Conservation (phyloP, 2,797 vertebrate species). For the Liasis olivaceus region DNA sequence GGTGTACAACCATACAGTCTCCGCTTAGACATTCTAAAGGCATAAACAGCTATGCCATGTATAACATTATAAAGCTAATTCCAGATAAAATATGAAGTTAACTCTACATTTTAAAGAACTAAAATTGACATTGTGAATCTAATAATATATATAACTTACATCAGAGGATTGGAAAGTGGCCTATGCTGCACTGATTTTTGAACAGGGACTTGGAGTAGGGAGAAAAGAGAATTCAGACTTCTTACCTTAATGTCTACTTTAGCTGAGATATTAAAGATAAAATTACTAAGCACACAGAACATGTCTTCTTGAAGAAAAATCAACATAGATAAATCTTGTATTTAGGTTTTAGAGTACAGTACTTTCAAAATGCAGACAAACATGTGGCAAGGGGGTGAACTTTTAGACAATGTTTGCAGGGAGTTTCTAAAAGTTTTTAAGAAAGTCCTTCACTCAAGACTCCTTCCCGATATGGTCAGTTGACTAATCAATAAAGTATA, state of each 20-base stretch:
- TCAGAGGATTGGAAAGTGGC: neutral
- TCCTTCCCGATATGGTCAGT: neutral
- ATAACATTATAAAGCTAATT: neutral
- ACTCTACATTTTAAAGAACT: neutral
- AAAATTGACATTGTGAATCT: neutral
- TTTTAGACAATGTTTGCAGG: neutral
- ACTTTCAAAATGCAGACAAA: neutral
- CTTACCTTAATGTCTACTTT: too few species aligned
- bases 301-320: too few species aligned
- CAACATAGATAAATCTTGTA: neutral
- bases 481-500: neutral
- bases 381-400: neutral
- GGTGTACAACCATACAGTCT: neutral
- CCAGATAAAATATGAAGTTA: neutral
- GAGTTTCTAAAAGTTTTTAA: neutral
- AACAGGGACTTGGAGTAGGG: too few species aligned
- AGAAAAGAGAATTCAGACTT: too few species aligned
- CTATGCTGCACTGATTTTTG: too few species aligned
- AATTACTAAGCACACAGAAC: too few species aligned
- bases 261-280: too few species aligned
- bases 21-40: neutral
- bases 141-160: neutral
- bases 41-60: too few species aligned
- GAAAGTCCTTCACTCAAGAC: neutral
- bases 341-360: neutral